phyloP scores from a whole-genome alignment of 2,797 vertebrate genomes.

The Hephaestus fuliginosus region DNA sequence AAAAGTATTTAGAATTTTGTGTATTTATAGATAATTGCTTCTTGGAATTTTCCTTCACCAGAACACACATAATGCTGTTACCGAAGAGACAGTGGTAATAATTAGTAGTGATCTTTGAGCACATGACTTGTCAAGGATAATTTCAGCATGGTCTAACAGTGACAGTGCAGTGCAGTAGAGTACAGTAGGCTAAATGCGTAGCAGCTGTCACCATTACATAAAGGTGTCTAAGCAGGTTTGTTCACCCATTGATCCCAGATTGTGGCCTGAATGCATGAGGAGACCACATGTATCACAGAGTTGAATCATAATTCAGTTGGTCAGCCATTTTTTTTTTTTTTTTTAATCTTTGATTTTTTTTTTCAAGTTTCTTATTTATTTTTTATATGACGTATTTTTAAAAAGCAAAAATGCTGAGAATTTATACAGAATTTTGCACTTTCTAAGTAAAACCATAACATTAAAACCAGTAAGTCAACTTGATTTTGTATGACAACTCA shows the following conservation, averaged over 20 bases:
- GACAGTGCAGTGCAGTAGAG: conserved; percentile 29
- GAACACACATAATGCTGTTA: conserved; percentile 47
- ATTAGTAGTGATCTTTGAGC: conserved; percentile 45
- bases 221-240: conserved; percentile 60
- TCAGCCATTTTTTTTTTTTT: conserved; percentile 8
- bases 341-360: no score
- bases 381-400: neutral
- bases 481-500: neutral
- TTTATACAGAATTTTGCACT: neutral
- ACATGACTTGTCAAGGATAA: conserved; percentile 58
- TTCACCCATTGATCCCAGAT: conserved; percentile 47
- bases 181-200: conserved; percentile 65
- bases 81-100: conserved; percentile 48
- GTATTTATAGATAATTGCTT: conserved; percentile 18
- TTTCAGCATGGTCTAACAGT: conserved; percentile 56
- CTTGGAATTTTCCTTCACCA: neutral
- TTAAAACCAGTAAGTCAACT: neutral
- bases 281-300: conserved; percentile 17
- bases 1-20: neutral
- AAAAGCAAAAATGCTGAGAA: neutral
- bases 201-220: conserved; percentile 68
- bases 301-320: conserved; percentile 12
- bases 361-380: neutral
- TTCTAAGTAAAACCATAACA: neutral
- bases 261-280: conserved; percentile 20